A percentile compares a stretch with the other conserved stretches of the same genome.
These are phyloP conservation scores for Coracias cyanogaster DNA, from an alignment of 2,797 vertebrate genomes.

Conservation along the genomic window DNA sequence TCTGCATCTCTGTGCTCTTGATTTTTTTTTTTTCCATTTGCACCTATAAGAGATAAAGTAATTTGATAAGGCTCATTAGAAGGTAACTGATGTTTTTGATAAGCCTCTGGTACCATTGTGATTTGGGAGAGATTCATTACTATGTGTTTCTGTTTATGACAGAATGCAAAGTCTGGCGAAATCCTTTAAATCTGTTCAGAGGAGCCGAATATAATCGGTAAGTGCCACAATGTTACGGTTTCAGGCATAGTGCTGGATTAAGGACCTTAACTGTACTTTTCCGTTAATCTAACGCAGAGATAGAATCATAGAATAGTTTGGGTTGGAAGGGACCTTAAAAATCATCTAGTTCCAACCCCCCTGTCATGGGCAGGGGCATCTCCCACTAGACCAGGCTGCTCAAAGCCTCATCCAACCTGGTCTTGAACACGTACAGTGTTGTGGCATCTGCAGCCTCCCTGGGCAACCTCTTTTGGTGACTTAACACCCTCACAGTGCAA, in stretches of 20 bases:
- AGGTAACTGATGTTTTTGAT: background rate
- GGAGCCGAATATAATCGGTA: slow-evolving; percentile 98
- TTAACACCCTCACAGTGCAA: too few relatives aligned
- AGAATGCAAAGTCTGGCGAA: slow-evolving; percentile 99
- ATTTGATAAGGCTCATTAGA: background rate
- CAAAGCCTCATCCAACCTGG: too few relatives aligned
- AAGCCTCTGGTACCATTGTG: slow-evolving; percentile 2
- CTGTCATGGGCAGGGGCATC: too few relatives aligned
- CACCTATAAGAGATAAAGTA: background rate
- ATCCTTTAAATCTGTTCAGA: slow-evolving; percentile 97
- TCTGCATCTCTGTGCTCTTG: background rate
- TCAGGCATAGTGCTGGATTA: background rate
- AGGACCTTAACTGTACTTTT: background rate
- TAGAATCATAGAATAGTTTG: too few relatives aligned
- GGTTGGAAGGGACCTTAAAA: too few relatives aligned
- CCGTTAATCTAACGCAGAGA: background rate
- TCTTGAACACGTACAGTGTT: too few relatives aligned
- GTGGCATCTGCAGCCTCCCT: too few relatives aligned
- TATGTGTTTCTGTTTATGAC: slow-evolving; percentile 73
- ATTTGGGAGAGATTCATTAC: slow-evolving; percentile 45
- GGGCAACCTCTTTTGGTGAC: too few relatives aligned
- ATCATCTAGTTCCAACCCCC: too few relatives aligned
- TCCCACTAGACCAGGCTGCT: too few relatives aligned
- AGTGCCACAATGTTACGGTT: slow-evolving; percentile 69
- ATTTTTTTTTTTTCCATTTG: background rate